Conservation (phyloP, 2,888 invertebrate species). For the Metallyticus violacea region DNA sequence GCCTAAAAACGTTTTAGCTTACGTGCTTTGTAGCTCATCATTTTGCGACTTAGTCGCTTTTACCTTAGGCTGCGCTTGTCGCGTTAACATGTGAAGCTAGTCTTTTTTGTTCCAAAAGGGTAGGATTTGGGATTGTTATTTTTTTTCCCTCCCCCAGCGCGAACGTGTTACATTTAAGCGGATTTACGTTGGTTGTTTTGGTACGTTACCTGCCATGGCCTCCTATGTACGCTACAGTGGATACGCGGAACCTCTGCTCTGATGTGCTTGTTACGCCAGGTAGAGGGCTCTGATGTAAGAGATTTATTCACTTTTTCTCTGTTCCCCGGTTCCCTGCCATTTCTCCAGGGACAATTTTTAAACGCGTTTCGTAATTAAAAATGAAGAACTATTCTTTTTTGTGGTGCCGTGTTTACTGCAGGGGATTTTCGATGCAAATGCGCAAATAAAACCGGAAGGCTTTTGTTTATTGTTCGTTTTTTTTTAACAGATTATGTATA, state of each 20-base stretch:
- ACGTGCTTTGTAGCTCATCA: not conserved
- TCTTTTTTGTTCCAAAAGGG: not conserved
- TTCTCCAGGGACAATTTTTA: conserved; percentile 2
- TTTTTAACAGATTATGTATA: not conserved
- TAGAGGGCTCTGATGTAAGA: not conserved
- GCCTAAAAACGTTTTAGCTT: no score
- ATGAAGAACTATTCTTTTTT: not conserved
- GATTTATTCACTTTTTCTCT: not conserved
- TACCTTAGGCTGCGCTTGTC: not conserved
- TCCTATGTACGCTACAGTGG: not conserved
- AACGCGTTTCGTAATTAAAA: not conserved
- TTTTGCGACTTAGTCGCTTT: not conserved
- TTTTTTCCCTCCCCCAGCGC: not conserved
- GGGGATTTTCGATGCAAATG: not conserved
- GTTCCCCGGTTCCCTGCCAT: not conserved
- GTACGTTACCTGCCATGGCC: not conserved
- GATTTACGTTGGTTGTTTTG: conserved; percentile 8
- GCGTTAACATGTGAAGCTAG: not conserved
- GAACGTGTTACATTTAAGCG: conserved; percentile 7
- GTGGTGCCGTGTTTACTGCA: not conserved
- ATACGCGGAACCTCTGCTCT: not conserved
- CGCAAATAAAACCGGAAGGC: not conserved
- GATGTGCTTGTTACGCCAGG: conserved; percentile 2
- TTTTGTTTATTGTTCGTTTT: not conserved
- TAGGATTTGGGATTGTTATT: not conserved